phyloP scores from a whole-genome alignment of 64 coral and sea anemone species.

The Montipora efflorescens region DNA sequence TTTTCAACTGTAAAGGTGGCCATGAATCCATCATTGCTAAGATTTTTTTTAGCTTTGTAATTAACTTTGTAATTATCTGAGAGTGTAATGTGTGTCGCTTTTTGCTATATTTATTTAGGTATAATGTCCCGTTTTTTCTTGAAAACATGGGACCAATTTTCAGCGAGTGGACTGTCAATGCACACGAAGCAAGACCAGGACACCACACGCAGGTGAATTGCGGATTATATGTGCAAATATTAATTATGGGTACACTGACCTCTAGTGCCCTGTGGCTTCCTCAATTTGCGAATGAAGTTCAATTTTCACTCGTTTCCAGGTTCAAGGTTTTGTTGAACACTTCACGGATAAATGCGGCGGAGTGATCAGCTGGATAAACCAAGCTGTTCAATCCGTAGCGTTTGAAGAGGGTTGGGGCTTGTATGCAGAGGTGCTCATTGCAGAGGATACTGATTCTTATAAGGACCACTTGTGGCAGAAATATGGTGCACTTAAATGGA shows the following conservation, averaged over 20 bases:
- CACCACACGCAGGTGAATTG: conserved; percentile 64
- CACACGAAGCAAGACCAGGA: conserved; percentile 74
- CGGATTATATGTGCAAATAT: background rate
- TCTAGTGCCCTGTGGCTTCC: too few species aligned
- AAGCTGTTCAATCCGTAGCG: conserved; percentile 32
- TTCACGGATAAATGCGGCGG: conserved; percentile 85
- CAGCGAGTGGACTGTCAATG: conserved; percentile 65
- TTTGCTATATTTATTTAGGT: conserved; percentile 2
- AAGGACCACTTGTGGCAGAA: conserved; percentile 62
- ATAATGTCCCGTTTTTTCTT: conserved; percentile 64
- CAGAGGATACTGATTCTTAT: conserved; percentile 82
- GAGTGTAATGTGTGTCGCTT: too few species aligned
- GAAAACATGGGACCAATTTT: conserved; percentile 66
- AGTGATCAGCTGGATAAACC: conserved; percentile 76
- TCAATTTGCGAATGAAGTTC: too few species aligned
- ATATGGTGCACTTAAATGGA: conserved; percentile 95
- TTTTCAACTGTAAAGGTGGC: too few species aligned
- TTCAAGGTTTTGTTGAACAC: conserved; percentile 88
- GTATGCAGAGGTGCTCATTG: conserved; percentile 83
- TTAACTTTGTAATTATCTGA: too few species aligned
- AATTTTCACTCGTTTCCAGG: conserved; percentile 29
- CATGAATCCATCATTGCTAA: too few species aligned
- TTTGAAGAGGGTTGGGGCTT: conserved; percentile 93
- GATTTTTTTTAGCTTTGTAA: too few species aligned
- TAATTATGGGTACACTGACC: too few species aligned